phyloP scores from a whole-genome alignment of 37 sponge, comb jelly and placozoan genomes.

The Cladorhizidae sp. region DNA sequence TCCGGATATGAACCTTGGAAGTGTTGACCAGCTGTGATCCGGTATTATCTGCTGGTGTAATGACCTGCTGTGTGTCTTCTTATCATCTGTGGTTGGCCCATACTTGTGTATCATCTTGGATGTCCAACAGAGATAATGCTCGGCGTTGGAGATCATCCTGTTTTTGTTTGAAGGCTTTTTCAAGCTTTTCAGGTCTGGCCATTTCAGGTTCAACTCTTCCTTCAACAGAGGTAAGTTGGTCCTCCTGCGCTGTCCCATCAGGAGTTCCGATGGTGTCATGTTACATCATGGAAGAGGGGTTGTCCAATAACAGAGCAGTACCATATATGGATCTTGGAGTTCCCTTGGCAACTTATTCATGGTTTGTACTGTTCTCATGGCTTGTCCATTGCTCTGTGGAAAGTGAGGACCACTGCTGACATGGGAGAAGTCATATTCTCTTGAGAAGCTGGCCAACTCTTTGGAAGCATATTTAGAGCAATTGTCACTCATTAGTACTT shows the following conservation, averaged over 20 bases:
- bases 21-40: not conserved
- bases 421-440: not conserved
- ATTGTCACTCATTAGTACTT: not conserved
- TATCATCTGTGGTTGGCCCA: not conserved
- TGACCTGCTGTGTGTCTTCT: not conserved
- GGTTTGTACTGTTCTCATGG: conserved; percentile 3
- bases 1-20: not conserved
- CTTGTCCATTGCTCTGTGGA: conserved; percentile 24
- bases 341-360: not conserved
- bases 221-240: not conserved
- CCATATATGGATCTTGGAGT: not conserved
- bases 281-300: conserved; percentile 61
- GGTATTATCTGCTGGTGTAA: not conserved
- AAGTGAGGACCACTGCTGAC: conserved; percentile 1
- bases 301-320: conserved; percentile 28
- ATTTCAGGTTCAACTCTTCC: conserved; percentile 20
- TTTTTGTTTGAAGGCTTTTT: conserved; percentile 1
- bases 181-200: conserved; percentile 38
- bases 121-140: not conserved
- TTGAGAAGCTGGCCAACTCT: conserved; percentile 1
- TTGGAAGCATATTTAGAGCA: conserved; percentile 14
- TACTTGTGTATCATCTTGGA: not conserved
- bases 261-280: conserved; percentile 40
- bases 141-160: not conserved
- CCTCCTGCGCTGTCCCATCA: conserved; percentile 49